Evolutionary conservation across 2,888 invertebrate species (phyloP), one percentile per base, ranked within the genome.

Genomic region (Dolichopus griseipennis): DNA sequence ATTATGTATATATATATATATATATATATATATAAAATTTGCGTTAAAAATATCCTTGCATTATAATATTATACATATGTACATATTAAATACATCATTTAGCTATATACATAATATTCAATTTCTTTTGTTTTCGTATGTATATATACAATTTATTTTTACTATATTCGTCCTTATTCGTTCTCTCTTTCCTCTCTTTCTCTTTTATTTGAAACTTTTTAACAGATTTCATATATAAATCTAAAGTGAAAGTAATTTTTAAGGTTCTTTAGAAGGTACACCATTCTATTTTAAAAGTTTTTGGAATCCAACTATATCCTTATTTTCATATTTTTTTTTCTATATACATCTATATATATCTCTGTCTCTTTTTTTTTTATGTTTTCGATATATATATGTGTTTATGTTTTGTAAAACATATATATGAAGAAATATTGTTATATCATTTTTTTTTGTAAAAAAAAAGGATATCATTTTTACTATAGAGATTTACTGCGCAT

Each of bases 401-500:
- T 27, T 5, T 27, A 27, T 27, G 5, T 27, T 5, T 27, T 27
- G 8, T 15, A 5, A 9, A 41, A 41, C 8, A 12, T 41, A 41
- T 9, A 61, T 21, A 61, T 6, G 22, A 62, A 62, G 12, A 62
- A 22, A 62, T 21, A 62, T 62, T 62, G 22, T 62, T 62, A 62
- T 62, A 22, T 62, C 22, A 22, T 62, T 4, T 62, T 21, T 20
- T 4, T 2, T 22, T 2, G 5, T 4, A 27, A 27, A 27, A 27
- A 27, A 27, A 22, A 62, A 21, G 62, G 21, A 62, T 27, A 64
- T 20, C 64, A 12, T 52, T 52, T 52, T 52, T 52, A 52, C 52
- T 52, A 52, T 52, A 52, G 52, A 52, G 52, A 52, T 52, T 52
- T 52, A 52, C 52, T 52, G 52, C 52, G 52, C 52, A 52, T 52